phyloP scores from a whole-genome alignment of 2,888 invertebrate species.

The Drosophila aldrichi region DNA sequence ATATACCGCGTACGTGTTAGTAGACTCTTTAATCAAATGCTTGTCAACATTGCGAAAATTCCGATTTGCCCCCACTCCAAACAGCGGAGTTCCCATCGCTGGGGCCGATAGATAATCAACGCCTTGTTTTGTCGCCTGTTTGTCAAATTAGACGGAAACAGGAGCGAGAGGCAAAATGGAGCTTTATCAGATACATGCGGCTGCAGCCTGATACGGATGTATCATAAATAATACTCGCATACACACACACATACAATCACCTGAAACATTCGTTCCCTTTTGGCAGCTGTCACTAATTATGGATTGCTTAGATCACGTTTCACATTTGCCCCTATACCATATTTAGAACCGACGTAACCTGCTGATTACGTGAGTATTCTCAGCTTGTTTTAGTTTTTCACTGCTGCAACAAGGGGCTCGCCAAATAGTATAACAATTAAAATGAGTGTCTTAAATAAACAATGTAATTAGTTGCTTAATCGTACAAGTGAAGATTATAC shows the following conservation, averaged over 20 bases:
- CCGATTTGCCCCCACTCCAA: conserved; percentile 22
- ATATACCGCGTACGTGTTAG: conserved; percentile 52
- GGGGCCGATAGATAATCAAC: conserved; percentile 36
- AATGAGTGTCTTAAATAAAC: background rate
- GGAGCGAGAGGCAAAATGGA: conserved; percentile 1
- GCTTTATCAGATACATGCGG: conserved; percentile 50
- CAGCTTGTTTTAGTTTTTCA: background rate
- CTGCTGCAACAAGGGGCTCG: conserved; percentile 12
- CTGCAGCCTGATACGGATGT: conserved; percentile 49
- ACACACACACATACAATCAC: background rate
- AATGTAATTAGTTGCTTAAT: conserved; percentile 4
- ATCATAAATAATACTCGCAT: conserved; percentile 9
- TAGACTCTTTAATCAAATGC: conserved; percentile 65
- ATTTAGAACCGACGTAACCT: conserved; percentile 42
- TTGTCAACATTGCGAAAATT: conserved; percentile 71
- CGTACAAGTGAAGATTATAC: conserved; percentile 1
- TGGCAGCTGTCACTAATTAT: conserved; percentile 52
- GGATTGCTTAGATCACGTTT: conserved; percentile 51
- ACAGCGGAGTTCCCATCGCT: conserved; percentile 41
- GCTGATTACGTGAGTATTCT: conserved; percentile 26
- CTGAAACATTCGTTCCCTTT: conserved; percentile 4
- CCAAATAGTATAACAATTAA: conserved; percentile 1
- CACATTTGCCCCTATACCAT: conserved; percentile 21
- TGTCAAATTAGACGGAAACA: conserved; percentile 69
- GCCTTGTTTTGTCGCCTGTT: conserved; percentile 43